Conservation (phyloP, 2,797 vertebrate genomes). For the Pseudopleuronectes americanus region DNA sequence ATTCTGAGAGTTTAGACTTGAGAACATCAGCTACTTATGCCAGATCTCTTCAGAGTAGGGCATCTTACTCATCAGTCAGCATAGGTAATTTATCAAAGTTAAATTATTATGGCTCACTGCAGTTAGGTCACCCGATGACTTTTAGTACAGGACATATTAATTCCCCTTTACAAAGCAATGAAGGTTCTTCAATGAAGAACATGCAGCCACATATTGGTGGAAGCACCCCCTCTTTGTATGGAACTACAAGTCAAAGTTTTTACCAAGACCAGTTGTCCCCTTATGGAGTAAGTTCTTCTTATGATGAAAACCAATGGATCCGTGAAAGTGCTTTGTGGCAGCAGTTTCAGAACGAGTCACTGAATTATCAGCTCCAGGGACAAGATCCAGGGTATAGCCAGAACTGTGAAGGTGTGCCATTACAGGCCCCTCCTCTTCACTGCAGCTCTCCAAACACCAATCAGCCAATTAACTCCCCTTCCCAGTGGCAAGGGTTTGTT, state of each 20-base stretch:
- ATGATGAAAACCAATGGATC: conserved; percentile 83
- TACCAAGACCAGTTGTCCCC: conserved; percentile 59
- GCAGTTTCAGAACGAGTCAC: conserved; percentile 77
- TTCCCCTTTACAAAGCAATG: conserved; percentile 49
- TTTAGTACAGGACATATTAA: conserved; percentile 76
- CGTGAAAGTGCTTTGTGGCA: conserved; percentile 81
- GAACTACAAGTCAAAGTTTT: conserved; percentile 42
- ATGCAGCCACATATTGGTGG: conserved; percentile 57
- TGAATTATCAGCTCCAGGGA: conserved; percentile 61
- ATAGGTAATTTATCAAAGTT: conserved; percentile 74
- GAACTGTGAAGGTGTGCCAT: conserved; percentile 40
- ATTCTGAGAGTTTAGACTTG: conserved; percentile 80
- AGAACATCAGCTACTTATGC: conserved; percentile 79
- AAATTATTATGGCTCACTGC: conserved; percentile 57
- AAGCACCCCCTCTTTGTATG: conserved; percentile 68
- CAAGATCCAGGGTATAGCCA: conserved; percentile 56
- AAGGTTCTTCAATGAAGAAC: conserved; percentile 48
- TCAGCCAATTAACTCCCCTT: conserved; percentile 49
- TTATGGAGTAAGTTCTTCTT: conserved; percentile 67
- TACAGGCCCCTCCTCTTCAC: conserved; percentile 44
- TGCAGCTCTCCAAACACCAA: conserved; percentile 58
- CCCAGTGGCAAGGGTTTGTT: conserved; percentile 55
- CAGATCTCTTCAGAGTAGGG: conserved; percentile 74
- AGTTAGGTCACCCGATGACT: conserved; percentile 54
- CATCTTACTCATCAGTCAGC: conserved; percentile 72